A percentile compares a stretch with the other conserved stretches of the same genome.
These are phyloP conservation scores for Panulirus ornatus DNA, from an alignment of 1,140 invertebrate species.

Conservation along the genomic window DNA sequence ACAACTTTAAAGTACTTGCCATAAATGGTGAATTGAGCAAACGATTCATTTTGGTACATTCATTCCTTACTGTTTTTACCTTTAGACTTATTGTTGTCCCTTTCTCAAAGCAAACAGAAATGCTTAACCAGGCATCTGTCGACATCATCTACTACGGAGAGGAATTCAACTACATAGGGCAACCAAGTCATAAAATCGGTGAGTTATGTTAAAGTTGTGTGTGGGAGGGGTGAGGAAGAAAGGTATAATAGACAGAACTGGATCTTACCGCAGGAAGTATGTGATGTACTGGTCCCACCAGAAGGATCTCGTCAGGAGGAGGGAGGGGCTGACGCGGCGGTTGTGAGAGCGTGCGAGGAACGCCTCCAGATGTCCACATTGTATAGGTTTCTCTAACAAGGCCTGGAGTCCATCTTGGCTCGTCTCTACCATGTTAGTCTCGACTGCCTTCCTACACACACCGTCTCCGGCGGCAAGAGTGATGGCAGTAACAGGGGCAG, in stretches of 20 bases:
- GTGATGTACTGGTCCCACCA: constrained; percentile 29
- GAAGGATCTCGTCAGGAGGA: not conserved
- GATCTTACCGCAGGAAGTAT: constrained; percentile 16
- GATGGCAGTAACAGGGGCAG: not conserved
- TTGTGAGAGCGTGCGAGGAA: too few relatives aligned
- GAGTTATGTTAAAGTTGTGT: too few relatives aligned
- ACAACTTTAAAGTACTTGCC: too few relatives aligned
- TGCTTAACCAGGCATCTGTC: too few relatives aligned
- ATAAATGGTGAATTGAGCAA: too few relatives aligned
- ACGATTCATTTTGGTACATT: too few relatives aligned
- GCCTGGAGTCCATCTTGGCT: not conserved
- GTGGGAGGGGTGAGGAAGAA: not conserved
- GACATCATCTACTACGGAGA: too few relatives aligned
- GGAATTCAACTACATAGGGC: too few relatives aligned
- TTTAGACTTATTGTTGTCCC: too few relatives aligned
- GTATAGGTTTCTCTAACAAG: not conserved
- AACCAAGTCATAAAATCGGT: too few relatives aligned
- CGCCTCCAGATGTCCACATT: not conserved
- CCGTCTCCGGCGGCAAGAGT: not conserved
- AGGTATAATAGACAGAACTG: not conserved
- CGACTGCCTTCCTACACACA: not conserved
- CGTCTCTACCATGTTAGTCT: not conserved
- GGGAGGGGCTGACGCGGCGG: not conserved
- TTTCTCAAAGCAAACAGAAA: too few relatives aligned
- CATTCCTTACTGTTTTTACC: too few relatives aligned